These are phyloP conservation scores for Morpho deidamia DNA, from an alignment of 2,888 invertebrate species.

Conservation along the genomic window DNA sequence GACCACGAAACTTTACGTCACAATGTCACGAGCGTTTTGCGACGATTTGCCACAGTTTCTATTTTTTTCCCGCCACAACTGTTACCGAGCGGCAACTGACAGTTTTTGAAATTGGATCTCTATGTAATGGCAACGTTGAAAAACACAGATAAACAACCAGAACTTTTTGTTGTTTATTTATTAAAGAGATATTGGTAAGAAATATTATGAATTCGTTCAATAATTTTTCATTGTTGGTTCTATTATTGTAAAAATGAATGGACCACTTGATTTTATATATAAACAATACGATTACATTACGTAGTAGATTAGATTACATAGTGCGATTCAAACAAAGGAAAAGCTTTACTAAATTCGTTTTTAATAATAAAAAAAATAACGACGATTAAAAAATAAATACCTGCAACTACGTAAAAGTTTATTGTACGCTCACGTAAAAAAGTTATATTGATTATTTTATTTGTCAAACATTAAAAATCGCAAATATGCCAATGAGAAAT, in stretches of 20 bases:
- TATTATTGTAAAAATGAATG: constrained; percentile 1
- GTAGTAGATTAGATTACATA: no score
- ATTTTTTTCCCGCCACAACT: constrained; percentile 19
- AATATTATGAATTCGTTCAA: no score
- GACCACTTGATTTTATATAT: background rate
- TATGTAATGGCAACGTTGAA: background rate
- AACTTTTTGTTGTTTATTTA: no score
- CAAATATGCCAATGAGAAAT: no score
- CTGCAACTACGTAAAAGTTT: no score
- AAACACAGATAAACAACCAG: no score
- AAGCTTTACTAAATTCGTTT: background rate
- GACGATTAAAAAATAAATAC: no score
- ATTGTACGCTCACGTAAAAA: no score
- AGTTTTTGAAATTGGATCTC: constrained; percentile 14
- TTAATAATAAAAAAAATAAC: background rate
- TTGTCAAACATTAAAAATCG: no score
- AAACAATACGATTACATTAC: no score
- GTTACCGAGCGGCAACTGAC: constrained; percentile 8
- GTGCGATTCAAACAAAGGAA: background rate
- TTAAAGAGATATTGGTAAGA: no score
- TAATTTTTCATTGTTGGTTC: background rate
- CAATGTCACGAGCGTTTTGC: constrained; percentile 24
- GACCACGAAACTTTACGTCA: constrained; percentile 13
- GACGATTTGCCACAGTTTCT: constrained; percentile 30
- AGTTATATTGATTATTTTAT: no score